These are phyloP conservation scores for Gymnarchus niloticus DNA, from an alignment of 2,113 vertebrate genomes.

Conservation along the genomic window DNA sequence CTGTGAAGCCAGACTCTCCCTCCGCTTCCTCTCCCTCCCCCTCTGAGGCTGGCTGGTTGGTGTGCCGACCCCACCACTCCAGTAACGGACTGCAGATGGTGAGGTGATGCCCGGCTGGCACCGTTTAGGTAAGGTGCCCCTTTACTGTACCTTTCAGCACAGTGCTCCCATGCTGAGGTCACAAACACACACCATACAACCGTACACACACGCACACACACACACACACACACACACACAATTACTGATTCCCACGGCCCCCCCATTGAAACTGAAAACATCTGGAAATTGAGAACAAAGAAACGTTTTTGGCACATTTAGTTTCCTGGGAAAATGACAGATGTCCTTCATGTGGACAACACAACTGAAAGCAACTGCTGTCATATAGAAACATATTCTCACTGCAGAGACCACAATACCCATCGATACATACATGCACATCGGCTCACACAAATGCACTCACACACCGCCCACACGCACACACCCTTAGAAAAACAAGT, in stretches of 20 bases:
- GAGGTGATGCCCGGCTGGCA: not conserved
- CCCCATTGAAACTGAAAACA: no score
- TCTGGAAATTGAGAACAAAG: no score
- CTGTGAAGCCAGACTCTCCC: not conserved
- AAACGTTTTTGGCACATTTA: no score
- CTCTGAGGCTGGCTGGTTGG: not conserved
- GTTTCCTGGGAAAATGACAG: no score
- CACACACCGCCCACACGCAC: not conserved
- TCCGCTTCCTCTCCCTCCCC: not conserved
- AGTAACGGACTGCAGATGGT: slow-evolving; percentile 6
- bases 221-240: not conserved
- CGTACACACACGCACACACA: not conserved
- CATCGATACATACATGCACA: not conserved
- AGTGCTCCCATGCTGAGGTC: not conserved
- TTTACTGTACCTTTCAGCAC: not conserved
- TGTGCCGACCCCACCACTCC: not conserved
- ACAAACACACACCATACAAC: not conserved
- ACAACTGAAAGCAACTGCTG: not conserved
- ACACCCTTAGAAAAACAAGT: not conserved
- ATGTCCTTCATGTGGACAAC: no score
- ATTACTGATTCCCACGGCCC: not conserved
- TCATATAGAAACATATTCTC: not conserved
- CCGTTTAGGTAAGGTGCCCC: no score
- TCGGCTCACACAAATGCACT: not conserved
- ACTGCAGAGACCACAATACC: not conserved